These are phyloP conservation scores for Grus americana DNA, from an alignment of 2,113 vertebrate genomes.

Conservation along the genomic window DNA sequence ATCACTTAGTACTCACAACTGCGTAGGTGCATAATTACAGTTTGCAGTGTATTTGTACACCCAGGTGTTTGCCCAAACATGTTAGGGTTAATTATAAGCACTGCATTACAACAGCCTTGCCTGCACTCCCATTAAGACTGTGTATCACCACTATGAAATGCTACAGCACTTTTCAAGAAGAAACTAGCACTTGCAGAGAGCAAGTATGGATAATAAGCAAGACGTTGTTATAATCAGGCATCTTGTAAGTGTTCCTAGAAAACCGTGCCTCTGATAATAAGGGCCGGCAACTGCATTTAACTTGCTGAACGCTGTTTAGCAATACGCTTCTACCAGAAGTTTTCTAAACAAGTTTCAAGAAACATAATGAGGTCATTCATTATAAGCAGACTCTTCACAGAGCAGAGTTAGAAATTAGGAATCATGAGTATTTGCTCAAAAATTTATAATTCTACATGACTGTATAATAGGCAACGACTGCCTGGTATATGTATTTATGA, in stretches of 20 bases:
- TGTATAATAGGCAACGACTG: not conserved
- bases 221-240: not conserved
- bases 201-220: not conserved
- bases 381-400: not conserved
- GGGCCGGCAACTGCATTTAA: not conserved
- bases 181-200: not conserved
- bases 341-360: not conserved
- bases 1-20: not conserved
- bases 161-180: not conserved
- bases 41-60: not conserved
- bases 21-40: not conserved
- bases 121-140: not conserved
- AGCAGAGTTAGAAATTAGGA: not conserved
- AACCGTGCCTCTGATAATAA: not conserved
- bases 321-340: not conserved
- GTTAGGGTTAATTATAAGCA: not conserved
- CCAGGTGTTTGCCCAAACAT: not conserved
- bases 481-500: not conserved
- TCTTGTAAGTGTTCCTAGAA: not conserved
- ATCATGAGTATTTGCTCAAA: not conserved
- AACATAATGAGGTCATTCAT: not conserved
- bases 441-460: not conserved
- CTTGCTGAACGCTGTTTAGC: not conserved
- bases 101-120: not conserved
- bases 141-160: rapidly evolving